Evolutionary conservation across 1,140 invertebrate species (phyloP).

Genomic region (Leptinotarsa lineolata): DNA sequence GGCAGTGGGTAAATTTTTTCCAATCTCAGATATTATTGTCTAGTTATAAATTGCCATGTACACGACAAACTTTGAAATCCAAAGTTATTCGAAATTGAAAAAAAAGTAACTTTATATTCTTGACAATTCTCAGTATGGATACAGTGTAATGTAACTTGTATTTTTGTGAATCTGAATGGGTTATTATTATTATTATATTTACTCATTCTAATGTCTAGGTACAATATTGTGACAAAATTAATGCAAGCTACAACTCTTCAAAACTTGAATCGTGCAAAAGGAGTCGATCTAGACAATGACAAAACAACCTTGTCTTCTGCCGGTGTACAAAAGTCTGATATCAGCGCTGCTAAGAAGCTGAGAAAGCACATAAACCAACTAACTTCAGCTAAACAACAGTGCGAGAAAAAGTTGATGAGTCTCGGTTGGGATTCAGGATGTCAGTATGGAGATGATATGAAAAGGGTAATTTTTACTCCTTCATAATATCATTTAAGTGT

Average conservation of each 20-base stretch:
- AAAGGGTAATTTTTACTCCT: constrained; percentile 33
- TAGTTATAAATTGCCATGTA: too few species aligned
- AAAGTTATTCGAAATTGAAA: too few species aligned
- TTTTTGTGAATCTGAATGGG: too few species aligned
- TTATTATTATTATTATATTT: constrained; percentile 32
- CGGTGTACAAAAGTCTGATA: constrained; percentile 68
- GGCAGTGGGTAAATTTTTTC: too few species aligned
- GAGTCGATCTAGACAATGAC: constrained; percentile 74
- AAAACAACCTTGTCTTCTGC: constrained; percentile 59
- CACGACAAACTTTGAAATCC: too few species aligned
- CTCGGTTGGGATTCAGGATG: constrained; percentile 81
- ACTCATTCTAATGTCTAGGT: constrained; percentile 58
- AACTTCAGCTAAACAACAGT: constrained; percentile 80
- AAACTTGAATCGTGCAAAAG: constrained; percentile 83
- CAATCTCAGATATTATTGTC: too few species aligned
- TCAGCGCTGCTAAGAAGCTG: constrained; percentile 71
- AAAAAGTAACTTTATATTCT: too few species aligned
- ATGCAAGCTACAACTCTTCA: constrained; percentile 92
- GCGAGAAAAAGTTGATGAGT: constrained; percentile 76
- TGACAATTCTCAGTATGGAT: too few species aligned
- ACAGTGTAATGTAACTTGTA: too few species aligned
- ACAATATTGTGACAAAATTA: constrained; percentile 87
- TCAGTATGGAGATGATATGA: constrained; percentile 56
- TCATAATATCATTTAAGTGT: neutral
- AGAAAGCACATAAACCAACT: constrained; percentile 81